A percentile compares a stretch with the other conserved stretches of the same genome.
phyloP scores from a whole-genome alignment of 2,113 vertebrate species.

The Genyomyrus donnyi region DNA sequence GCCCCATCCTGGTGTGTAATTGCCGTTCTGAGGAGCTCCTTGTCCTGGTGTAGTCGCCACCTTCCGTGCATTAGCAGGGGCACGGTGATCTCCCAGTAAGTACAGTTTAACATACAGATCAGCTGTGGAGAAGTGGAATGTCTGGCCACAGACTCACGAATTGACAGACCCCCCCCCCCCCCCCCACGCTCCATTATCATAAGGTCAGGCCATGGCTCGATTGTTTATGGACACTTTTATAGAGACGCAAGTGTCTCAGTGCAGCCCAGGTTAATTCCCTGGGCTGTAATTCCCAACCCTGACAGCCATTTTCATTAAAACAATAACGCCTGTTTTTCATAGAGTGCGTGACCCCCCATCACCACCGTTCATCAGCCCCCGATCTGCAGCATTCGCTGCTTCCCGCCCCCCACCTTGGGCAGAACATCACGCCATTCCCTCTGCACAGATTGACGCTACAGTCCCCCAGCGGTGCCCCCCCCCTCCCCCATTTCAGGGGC shows the following conservation, averaged over 20 bases:
- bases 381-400: background rate
- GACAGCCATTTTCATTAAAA: slow-evolving; percentile 16
- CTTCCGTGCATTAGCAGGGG: background rate
- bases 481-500: background rate
- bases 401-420: background rate
- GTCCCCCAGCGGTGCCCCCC: background rate
- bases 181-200: background rate
- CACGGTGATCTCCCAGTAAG: background rate
- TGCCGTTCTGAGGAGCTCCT: background rate
- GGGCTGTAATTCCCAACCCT: background rate
- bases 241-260: background rate
- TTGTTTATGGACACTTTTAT: slow-evolving; percentile 2
- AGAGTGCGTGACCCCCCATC: background rate
- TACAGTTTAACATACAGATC: background rate
- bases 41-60: accelerated
- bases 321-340: background rate
- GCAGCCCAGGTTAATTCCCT: background rate
- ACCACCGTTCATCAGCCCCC: background rate
- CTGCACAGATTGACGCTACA: background rate
- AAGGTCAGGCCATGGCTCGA: background rate
- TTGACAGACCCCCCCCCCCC: background rate
- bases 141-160: background rate
- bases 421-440: background rate
- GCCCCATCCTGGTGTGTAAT: background rate
- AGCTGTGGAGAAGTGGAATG: background rate